These are phyloP conservation scores for Cephus sareptanus DNA, from an alignment of 2,888 invertebrate genomes.

Conservation along the genomic window DNA sequence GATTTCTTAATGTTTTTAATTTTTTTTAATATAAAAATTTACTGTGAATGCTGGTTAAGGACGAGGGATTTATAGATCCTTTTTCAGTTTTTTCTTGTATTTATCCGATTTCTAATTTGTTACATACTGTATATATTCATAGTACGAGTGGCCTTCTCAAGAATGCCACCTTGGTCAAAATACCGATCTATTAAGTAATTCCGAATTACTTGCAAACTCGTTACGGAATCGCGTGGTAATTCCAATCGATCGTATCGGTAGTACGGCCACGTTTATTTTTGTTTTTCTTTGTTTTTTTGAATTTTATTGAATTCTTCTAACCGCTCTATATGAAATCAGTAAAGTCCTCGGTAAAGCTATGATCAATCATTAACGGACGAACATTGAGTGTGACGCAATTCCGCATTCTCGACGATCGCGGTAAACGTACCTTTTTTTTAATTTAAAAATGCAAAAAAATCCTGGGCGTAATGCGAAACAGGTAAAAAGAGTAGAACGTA, in stretches of 20 bases:
- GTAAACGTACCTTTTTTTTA: not conserved
- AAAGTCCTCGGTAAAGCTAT: not conserved
- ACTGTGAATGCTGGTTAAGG: not conserved
- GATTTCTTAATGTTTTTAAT: not conserved
- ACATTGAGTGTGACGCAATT: not conserved
- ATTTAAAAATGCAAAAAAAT: not conserved
- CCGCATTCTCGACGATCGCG: not conserved
- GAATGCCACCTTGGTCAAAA: slow-evolving; percentile 19
- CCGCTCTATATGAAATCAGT: not conserved
- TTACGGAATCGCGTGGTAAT: not conserved
- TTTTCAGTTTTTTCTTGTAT: not conserved
- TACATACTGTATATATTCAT: not conserved
- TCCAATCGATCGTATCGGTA: not conserved
- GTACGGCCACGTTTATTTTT: not conserved
- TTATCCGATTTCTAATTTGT: not conserved
- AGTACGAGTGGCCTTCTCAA: slow-evolving; percentile 15
- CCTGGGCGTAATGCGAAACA: not conserved
- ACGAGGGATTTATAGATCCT: not conserved
- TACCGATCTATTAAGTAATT: slow-evolving; percentile 16
- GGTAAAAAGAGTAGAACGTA: not conserved
- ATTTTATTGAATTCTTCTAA: not conserved
- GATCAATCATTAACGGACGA: not conserved
- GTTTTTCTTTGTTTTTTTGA: not conserved
- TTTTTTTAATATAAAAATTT: not conserved
- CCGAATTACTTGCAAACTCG: slow-evolving; percentile 7